phyloP scores from a whole-genome alignment of 1,140 invertebrate species.

The Drosophila quadrilineata region DNA sequence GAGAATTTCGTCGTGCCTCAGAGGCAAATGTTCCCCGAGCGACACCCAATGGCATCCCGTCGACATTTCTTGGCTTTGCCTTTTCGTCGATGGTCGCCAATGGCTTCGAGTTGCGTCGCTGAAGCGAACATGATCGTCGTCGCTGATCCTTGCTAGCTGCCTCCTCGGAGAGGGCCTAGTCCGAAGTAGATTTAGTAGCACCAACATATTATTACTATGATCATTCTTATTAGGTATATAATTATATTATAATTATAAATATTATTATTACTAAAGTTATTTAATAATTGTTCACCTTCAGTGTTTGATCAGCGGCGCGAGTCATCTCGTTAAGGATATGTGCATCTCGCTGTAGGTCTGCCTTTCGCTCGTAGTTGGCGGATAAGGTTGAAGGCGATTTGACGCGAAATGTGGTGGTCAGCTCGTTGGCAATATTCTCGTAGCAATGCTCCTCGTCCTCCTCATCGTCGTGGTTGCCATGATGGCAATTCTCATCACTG shows the following conservation, averaged over 20 bases:
- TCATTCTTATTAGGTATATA: no score
- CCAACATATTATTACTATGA: no score
- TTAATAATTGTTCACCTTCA: no score
- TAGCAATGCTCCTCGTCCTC: slow-evolving; percentile 66
- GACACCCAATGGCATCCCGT: slow-evolving; percentile 46
- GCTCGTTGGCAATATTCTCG: slow-evolving; percentile 71
- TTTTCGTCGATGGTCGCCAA: slow-evolving; percentile 79
- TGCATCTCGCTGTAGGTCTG: slow-evolving; percentile 70
- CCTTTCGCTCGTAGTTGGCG: slow-evolving; percentile 63
- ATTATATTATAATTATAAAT: neutral
- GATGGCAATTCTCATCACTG: slow-evolving; percentile 28
- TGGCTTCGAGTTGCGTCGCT: slow-evolving; percentile 65
- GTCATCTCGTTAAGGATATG: slow-evolving; percentile 80
- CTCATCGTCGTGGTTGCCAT: slow-evolving; percentile 24
- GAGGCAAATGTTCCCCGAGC: slow-evolving; percentile 66
- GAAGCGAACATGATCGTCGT: slow-evolving; percentile 64
- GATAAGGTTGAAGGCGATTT: slow-evolving; percentile 58
- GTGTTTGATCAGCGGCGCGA: slow-evolving; percentile 75
- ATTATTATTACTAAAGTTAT: no score
- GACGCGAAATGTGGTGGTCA: slow-evolving; percentile 68
- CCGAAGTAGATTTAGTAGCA: no score
- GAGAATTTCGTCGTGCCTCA: slow-evolving; percentile 65
- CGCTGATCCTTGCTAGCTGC: slow-evolving; percentile 75
- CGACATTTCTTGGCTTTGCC: slow-evolving; percentile 37
- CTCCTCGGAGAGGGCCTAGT: slow-evolving; percentile 76